Conservation (phyloP, 2,797 vertebrate species). For the Chiropotes sagulatus region DNA sequence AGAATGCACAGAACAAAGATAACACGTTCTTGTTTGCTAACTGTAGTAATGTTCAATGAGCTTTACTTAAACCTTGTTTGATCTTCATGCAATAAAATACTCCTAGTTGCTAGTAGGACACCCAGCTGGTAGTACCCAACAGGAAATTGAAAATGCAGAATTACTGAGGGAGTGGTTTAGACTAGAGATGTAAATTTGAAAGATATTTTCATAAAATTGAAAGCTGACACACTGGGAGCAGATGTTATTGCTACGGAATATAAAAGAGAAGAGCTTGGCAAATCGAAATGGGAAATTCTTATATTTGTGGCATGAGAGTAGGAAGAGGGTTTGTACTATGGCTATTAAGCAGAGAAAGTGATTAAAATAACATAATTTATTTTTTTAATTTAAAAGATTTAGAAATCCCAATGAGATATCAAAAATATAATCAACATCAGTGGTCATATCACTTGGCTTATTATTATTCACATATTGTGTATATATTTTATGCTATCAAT, state of each 20-base stretch:
- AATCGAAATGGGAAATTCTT: not conserved
- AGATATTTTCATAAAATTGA: conserved; percentile 28
- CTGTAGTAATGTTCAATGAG: not conserved
- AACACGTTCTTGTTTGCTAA: not conserved
- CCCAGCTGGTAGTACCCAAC: conserved; percentile 2
- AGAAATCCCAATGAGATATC: not conserved
- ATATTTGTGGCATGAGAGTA: not conserved
- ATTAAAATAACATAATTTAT: not conserved
- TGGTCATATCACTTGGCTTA: not conserved
- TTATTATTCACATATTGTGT: not conserved
- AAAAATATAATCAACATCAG: not conserved
- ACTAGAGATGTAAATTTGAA: not conserved
- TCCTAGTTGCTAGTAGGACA: not conserved
- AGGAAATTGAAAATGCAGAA: conserved; percentile 28
- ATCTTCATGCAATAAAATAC: not conserved
- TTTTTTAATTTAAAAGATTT: not conserved
- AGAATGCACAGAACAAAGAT: not conserved
- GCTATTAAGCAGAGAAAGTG: not conserved
- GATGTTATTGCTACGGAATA: not conserved
- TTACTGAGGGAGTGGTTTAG: not conserved
- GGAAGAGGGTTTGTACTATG: not conserved
- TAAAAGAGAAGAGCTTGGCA: not conserved
- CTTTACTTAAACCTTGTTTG: not conserved
- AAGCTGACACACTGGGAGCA: not conserved
- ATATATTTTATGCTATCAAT: not conserved